Percentiles rank a stretch among this genome's conserved stretches.
Conservation (phyloP, 2,113 vertebrate species). For the Hiodon alosoides region DNA sequence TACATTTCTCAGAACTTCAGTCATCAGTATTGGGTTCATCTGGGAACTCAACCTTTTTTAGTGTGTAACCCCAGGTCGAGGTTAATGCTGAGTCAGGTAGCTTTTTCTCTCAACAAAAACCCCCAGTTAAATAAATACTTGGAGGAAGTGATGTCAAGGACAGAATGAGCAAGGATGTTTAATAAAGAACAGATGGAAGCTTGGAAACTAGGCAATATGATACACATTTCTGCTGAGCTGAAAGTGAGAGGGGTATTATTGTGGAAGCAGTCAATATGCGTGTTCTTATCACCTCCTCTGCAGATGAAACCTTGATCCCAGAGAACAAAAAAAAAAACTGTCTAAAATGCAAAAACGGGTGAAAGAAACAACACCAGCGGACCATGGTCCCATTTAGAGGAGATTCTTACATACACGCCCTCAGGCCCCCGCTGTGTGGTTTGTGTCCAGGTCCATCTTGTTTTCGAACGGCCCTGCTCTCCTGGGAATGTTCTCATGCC, state of each 20-base stretch:
- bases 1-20: no score
- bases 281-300: constrained; percentile 18
- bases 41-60: no score
- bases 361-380: constrained; percentile 27
- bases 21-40: no score
- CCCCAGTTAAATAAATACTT: constrained; percentile 51
- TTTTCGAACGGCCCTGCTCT: constrained; percentile 25
- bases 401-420: constrained; percentile 41
- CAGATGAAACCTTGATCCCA: constrained; percentile 16
- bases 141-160: constrained; percentile 38
- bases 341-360: constrained; percentile 15
- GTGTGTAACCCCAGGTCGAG: no score
- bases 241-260: constrained; percentile 17
- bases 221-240: constrained; percentile 19
- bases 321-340: constrained; percentile 21
- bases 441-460: constrained; percentile 14
- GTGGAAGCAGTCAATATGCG: constrained; percentile 19
- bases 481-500: not conserved
- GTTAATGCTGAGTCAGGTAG: no score
- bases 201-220: constrained; percentile 25
- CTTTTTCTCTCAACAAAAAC: constrained; percentile 5
- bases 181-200: constrained; percentile 17
- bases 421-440: not conserved
- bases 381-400: constrained; percentile 27
- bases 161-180: constrained; percentile 21